Evolutionary conservation across 1,140 invertebrate species (phyloP), one percentile per base, ranked within the genome.

Genomic region (Metopolophium dirhodum): DNA sequence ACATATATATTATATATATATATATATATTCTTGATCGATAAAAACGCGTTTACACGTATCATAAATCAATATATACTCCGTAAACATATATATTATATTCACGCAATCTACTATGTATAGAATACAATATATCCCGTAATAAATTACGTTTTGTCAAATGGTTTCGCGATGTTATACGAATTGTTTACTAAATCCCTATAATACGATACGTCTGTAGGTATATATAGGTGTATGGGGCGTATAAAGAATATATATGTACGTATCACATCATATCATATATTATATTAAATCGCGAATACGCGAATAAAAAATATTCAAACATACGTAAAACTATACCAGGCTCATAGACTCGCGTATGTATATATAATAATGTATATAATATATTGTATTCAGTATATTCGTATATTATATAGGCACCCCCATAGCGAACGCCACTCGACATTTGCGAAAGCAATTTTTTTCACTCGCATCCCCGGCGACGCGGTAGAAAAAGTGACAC

Each of bases 21-120:
- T 68, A 68, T 68, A 82, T 82, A 22, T 35, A 82, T 37, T 35
- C n/a, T 82, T 37, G 77, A 82, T 83, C 22, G 23, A 83, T 83
- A 83, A 83, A 83, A 37, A 41, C 37, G 37, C 37, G 37, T 83
- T 83, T 83, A 37, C 82, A 41, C 23, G 23, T 47, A 86, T 30
- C 47, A 47, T 88, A 88, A 88, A 88, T 88, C 86, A n/a, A 88
- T 88, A 47, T 88, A 47, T 87, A 47, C 85, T 8, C 26, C 85
- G 23, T 18, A 18, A 18, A 45, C 20, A 68, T 26, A 26, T 86
- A 47, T 26, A 47, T 47, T 86, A 47, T 86, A 85, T 83, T 83
- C 22, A 26, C 37, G 3, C 37, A 85, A 85, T 26, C 41, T 83
- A 26, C 8, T 41, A 26, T 85, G 30, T 22, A 82, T 37, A 82